Evolutionary conservation across 2,888 invertebrate species (phyloP), one percentile per base, ranked within the genome.

Genomic region (Trachelus troglodyta): DNA sequence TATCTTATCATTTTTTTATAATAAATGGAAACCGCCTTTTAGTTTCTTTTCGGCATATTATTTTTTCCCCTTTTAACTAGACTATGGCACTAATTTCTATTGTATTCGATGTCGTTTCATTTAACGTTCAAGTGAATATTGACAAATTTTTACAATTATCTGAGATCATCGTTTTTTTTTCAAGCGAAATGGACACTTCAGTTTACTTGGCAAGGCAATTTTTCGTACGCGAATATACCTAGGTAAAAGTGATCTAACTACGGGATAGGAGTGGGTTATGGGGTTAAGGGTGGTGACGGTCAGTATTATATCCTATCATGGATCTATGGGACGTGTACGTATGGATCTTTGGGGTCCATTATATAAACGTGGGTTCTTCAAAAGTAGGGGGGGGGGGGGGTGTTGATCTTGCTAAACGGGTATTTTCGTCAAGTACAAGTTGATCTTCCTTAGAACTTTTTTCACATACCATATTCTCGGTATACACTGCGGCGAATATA

Each of bases 201-300:
- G 23, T 15, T 79, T 69, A 37, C 79, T 79, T 79, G 79, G 79
- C 79, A 76, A 74, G 71, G 76, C 74, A 79, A 79, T 73, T 79
- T 73, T 79, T 33, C 23, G 12, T 69, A 56, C 33, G 73, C 69
- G 71, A 76, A n/a, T 40, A 77, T 69, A 69, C 73, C 69, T 77
- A 79, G n/a, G n/a, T 74, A 79, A 79, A 76, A 73, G 74, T 79
- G 74, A 79, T 76, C 79, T 79, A 79, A 79, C 79, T 79, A 79
- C 79, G 69, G 79, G 79, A 79, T 74, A 68, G 79, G 79, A 79
- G 69, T 12, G 68, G 79, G 76, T 56, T 74, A 40, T 35, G 73
- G 74, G 76, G 78, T 75, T 78, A 79, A 37, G 79, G 76, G 74
- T 56, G 15, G 35, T 74, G 76, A 74, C 37, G 69, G 37, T 79